These are phyloP conservation scores for Blomia tropicalis DNA, from an alignment of 2,888 invertebrate genomes.

Conservation along the genomic window DNA sequence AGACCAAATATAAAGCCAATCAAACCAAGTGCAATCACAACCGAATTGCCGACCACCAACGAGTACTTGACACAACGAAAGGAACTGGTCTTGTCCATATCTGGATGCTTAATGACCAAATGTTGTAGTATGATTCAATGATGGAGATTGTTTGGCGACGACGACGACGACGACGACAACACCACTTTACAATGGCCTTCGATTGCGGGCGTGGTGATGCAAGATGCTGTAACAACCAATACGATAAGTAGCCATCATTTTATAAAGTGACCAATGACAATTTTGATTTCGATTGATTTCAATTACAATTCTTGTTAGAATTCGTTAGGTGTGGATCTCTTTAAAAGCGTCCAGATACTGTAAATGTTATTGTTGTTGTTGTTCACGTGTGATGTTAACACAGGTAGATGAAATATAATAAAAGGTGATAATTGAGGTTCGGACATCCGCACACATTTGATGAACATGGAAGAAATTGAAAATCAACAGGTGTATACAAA, in stretches of 20 bases:
- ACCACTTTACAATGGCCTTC: neutral
- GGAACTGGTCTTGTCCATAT: conserved; percentile 23
- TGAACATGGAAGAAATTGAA: too few relatives aligned
- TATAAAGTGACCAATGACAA: too few relatives aligned
- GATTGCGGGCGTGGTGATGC: neutral
- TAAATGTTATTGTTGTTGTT: too few relatives aligned
- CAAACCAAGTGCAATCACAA: conserved; percentile 7
- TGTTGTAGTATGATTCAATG: neutral
- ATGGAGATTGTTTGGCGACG: neutral
- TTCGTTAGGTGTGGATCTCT: too few relatives aligned
- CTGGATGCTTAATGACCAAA: neutral
- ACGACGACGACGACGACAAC: neutral
- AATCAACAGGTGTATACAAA: too few relatives aligned
- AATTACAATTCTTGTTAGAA: too few relatives aligned
- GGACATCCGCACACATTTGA: too few relatives aligned
- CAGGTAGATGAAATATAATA: too few relatives aligned
- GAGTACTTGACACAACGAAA: conserved; percentile 19
- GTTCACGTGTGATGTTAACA: too few relatives aligned
- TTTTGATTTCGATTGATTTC: too few relatives aligned
- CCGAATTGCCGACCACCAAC: conserved; percentile 6
- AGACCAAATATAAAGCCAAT: conserved; percentile 18
- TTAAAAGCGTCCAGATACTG: too few relatives aligned
- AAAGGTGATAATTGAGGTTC: too few relatives aligned
- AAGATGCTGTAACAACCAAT: neutral
- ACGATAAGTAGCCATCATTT: neutral